phyloP scores from a whole-genome alignment of 2,113 vertebrate genomes.

The Camelus dromedarius region DNA sequence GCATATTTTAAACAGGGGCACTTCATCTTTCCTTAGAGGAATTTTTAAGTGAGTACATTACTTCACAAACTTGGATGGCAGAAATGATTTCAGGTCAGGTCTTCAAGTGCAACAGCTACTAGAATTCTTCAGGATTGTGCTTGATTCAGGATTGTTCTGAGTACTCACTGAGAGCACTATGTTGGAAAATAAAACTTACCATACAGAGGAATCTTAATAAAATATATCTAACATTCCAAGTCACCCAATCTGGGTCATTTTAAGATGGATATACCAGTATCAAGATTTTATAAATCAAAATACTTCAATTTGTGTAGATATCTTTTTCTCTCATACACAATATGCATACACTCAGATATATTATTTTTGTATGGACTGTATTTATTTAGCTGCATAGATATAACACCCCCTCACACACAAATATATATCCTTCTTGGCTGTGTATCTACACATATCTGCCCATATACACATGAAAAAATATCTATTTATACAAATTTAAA shows the following conservation, averaged over 20 bases:
- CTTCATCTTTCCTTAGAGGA: slow-evolving; percentile 22
- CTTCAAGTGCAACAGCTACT: neutral
- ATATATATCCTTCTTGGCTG: slow-evolving; percentile 20
- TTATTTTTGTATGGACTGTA: neutral
- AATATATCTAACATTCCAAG: slow-evolving; percentile 32
- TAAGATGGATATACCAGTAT: neutral
- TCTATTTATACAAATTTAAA: neutral
- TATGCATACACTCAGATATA: neutral
- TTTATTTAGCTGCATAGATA: slow-evolving; percentile 34
- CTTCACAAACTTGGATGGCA: slow-evolving; percentile 12
- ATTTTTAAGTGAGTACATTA: slow-evolving; percentile 43
- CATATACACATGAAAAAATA: slow-evolving; percentile 39
- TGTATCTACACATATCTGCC: neutral
- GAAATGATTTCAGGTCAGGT: neutral
- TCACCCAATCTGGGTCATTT: slow-evolving; percentile 44
- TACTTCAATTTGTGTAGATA: slow-evolving; percentile 18
- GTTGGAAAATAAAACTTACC: slow-evolving; percentile 6
- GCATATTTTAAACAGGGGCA: slow-evolving; percentile 57
- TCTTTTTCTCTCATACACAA: neutral
- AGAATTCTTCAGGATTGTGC: neutral
- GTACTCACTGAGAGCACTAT: neutral
- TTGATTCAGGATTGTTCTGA: neutral
- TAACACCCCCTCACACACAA: neutral
- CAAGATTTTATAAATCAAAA: slow-evolving; percentile 55
- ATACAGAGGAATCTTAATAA: slow-evolving; percentile 11